Conservation (phyloP, 2,888 invertebrate genomes). For the Podotricha telesiphe region DNA sequence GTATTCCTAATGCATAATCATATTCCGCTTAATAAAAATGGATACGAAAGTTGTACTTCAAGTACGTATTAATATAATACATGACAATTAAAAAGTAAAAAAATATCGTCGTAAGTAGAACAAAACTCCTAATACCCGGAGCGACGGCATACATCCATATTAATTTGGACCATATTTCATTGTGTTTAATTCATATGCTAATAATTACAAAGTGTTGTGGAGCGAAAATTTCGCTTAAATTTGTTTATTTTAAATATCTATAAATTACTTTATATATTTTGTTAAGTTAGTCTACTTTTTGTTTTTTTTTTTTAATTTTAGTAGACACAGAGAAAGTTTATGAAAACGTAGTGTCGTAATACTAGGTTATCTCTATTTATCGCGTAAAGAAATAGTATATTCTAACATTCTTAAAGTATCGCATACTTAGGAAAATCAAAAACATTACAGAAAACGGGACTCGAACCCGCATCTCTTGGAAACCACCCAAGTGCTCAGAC, state of each 20-base stretch:
- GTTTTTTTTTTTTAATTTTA: no score
- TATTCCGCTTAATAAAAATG: no score
- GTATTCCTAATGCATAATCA: no score
- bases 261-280: not conserved
- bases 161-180: slow-evolving; percentile 91
- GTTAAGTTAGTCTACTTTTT: no score
- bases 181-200: slow-evolving; percentile 92
- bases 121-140: slow-evolving; percentile 49
- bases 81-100: not conserved
- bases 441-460: no score
- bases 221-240: slow-evolving; percentile 43
- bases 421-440: no score
- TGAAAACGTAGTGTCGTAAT: not conserved
- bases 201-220: slow-evolving; percentile 85
- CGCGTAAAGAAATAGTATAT: no score
- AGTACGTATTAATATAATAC: not conserved
- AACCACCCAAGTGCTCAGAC: no score
- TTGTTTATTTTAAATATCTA: slow-evolving; percentile 20
- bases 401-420: no score
- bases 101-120: slow-evolving; percentile 47
- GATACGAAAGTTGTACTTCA: no score
- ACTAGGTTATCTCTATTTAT: not conserved
- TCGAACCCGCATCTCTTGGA: no score
- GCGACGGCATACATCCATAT: slow-evolving; percentile 86
- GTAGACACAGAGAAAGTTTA: no score